A percentile compares a stretch with the other conserved stretches of the same genome.
phyloP scores from a whole-genome alignment of 2,888 invertebrate genomes.

The Cephus rjabovi region DNA sequence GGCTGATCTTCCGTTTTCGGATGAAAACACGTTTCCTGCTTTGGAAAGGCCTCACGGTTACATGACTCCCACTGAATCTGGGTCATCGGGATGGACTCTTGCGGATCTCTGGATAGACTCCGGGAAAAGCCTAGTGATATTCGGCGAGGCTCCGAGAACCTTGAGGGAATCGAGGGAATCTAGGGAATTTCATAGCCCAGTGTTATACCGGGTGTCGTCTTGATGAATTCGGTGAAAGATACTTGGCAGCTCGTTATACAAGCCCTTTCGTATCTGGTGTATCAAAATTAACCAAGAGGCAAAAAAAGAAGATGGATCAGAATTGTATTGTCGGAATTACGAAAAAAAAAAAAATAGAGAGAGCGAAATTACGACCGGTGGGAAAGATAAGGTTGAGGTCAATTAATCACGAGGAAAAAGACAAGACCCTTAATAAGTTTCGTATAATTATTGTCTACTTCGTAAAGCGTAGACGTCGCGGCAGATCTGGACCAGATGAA shows the following conservation, averaged over 20 bases:
- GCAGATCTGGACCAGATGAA: conserved; percentile 8
- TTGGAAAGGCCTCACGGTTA: background rate
- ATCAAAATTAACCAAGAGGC: background rate
- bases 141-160: background rate
- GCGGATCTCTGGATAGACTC: background rate
- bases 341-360: background rate
- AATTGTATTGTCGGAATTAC: background rate
- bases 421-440: conserved; percentile 20
- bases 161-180: background rate
- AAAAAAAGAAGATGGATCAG: background rate
- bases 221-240: background rate
- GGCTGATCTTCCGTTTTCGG: background rate
- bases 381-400: conserved; percentile 16
- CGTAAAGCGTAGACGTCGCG: background rate
- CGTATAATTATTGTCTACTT: conserved; percentile 16
- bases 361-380: conserved; percentile 5
- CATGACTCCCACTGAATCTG: background rate
- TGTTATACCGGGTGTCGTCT: background rate
- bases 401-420: conserved; percentile 24
- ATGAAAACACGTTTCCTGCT: background rate
- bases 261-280: background rate
- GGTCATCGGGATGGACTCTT: background rate
- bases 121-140: background rate
- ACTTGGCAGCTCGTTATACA: background rate
- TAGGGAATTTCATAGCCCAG: background rate